Base-by-base conservation (phyloP, 2,888 invertebrate species). In the Euplexia lucipara region DNA sequence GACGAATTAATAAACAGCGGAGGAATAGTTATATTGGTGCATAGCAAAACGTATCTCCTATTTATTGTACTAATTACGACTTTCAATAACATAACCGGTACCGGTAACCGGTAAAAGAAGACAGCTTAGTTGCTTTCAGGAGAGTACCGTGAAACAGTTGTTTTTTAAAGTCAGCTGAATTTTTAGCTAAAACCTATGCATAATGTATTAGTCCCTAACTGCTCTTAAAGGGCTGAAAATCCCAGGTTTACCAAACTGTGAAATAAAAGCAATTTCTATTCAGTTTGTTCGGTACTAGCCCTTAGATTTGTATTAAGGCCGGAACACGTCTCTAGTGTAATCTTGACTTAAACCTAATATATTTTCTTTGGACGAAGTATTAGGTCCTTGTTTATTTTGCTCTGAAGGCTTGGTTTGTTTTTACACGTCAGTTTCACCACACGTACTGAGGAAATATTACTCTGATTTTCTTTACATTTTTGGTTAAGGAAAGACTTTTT, bases 231-330 rank as follows among this genome's bases (percentile, higher is more conserved):
- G 7, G 3, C 18, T 8, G 20, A 3, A 74, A 67, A 67, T 53
- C 48, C 20, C 20, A 37, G 54, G 56, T 30, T 41, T 35, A 52
- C 42, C 41, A 26, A 16, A 16, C 37, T 67, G 49, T 49, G 26
- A 57, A 70, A 70, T 69, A 14, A 20, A 69, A 48, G 18, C 32
- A 34, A 69, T 69, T 53, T 34, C 42, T 58, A 48, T 70, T 75
- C 59, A 69, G 41, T 39, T 66, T 54, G 20, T 9, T 30, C 49
- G 20, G 12, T 30, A 20, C 20, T 44, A 56, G 48, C 42, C 32
- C 30, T 73, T 35, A 52, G 9, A 41, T 68, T 35, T 45, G 7
- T 57, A 68, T 54, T 52, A 56, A 52, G 22, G 69, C 47, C 9
- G 35, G 58, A 39, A 44, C 41, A 63, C 18, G 37, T 39, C 45